phyloP scores from a whole-genome alignment of 2,888 invertebrate genomes.

The Chrysolina haemoptera region DNA sequence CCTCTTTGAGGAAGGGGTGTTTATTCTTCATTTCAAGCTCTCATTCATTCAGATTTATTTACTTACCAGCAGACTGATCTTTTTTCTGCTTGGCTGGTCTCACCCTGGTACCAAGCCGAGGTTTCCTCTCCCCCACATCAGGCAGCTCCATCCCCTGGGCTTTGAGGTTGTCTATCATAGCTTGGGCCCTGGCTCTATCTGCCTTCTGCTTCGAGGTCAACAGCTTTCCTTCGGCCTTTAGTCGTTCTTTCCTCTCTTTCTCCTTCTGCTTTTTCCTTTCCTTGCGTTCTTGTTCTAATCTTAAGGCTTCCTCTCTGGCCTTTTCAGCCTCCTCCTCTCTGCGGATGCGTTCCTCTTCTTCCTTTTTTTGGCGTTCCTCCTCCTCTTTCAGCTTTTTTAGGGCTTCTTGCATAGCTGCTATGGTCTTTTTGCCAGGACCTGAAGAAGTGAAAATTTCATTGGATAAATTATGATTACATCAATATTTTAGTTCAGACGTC shows the following conservation, averaged over 20 bases:
- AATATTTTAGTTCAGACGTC: too few species aligned
- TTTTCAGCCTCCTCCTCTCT: slow-evolving; percentile 87
- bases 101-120: slow-evolving; percentile 82
- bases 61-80: slow-evolving; percentile 69
- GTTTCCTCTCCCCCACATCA: slow-evolving; percentile 76
- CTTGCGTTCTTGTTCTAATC: slow-evolving; percentile 85
- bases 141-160: slow-evolving; percentile 91
- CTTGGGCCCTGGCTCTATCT: slow-evolving; percentile 85
- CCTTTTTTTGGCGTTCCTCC: slow-evolving; percentile 81
- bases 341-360: slow-evolving; percentile 88
- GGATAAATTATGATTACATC: too few species aligned
- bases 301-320: slow-evolving; percentile 79
- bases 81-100: slow-evolving; percentile 79
- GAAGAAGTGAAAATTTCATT: slow-evolving; percentile 48
- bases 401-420: slow-evolving; percentile 94
- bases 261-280: slow-evolving; percentile 91
- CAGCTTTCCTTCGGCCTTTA: slow-evolving; percentile 97
- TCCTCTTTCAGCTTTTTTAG: slow-evolving; percentile 91
- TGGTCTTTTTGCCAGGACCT: slow-evolving; percentile 88
- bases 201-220: slow-evolving; percentile 92
- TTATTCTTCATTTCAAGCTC: too few species aligned
- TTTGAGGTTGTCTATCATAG: slow-evolving; percentile 89
- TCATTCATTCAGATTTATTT: neutral
- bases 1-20: too few species aligned
- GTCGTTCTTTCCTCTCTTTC: slow-evolving; percentile 88